Evolutionary conservation across 2,113 vertebrate species (phyloP).

Genomic region (Scatophagus argus): DNA sequence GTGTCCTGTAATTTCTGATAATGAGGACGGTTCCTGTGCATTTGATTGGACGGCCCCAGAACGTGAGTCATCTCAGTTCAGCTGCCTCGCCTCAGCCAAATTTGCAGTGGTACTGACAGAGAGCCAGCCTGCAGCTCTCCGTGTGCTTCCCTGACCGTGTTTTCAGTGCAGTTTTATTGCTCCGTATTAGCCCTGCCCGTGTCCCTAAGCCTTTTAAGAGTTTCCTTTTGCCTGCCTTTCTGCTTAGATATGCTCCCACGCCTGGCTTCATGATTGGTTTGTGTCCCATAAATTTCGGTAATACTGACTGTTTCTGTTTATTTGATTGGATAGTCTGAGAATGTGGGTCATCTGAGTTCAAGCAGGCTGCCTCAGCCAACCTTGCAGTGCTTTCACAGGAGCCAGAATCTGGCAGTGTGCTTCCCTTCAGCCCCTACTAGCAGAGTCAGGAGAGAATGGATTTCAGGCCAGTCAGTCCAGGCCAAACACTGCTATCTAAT

Average conservation of each 20-base stretch:
- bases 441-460: conserved; percentile 78
- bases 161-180: conserved; percentile 57
- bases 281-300: conserved; percentile 65
- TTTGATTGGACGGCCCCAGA: conserved; percentile 68
- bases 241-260: conserved; percentile 45
- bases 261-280: conserved; percentile 54
- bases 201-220: conserved; percentile 48
- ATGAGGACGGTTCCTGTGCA: conserved; percentile 54
- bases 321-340: conserved; percentile 78
- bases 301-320: conserved; percentile 65
- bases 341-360: conserved; percentile 87
- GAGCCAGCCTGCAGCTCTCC: conserved; percentile 76
- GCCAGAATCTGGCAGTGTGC: conserved; percentile 83
- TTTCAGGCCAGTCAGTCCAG: conserved; percentile 47
- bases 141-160: conserved; percentile 69
- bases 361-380: conserved; percentile 79
- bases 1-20: conserved; percentile 41
- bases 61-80: conserved; percentile 82
- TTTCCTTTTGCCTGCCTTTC: conserved; percentile 56
- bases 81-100: conserved; percentile 74
- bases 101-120: conserved; percentile 73
- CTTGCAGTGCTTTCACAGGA: conserved; percentile 82
- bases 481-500: conserved; percentile 72
- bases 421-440: conserved; percentile 77
- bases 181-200: conserved; percentile 44